Evolutionary conservation across 2,113 vertebrate genomes (phyloP).

Genomic region (Oplegnathus fasciatus): DNA sequence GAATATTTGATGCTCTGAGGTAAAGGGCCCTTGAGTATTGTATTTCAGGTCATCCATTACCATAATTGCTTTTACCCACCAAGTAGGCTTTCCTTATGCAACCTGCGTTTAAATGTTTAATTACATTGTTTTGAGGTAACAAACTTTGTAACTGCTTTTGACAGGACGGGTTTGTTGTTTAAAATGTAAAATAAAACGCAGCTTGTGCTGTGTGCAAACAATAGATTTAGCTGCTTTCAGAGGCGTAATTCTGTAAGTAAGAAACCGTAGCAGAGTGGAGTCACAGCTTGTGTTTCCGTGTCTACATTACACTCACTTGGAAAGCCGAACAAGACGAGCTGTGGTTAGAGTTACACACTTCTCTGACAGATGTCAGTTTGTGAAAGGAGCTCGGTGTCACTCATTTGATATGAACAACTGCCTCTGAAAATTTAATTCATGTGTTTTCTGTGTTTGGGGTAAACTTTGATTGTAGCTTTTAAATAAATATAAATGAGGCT

Average conservation of each 20-base stretch:
- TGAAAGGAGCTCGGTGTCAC: constrained; percentile 76
- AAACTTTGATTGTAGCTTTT: constrained; percentile 72
- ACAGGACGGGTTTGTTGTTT: constrained; percentile 62
- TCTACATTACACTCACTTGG: constrained; percentile 82
- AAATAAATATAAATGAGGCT: constrained; percentile 65
- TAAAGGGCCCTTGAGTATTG: constrained; percentile 82
- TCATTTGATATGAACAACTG: constrained; percentile 76
- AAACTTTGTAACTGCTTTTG: constrained; percentile 79
- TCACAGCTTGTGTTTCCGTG: constrained; percentile 81
- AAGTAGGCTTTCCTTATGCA: constrained; percentile 82
- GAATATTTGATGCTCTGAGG: constrained; percentile 79
- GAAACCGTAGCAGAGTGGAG: constrained; percentile 58
- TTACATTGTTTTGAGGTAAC: constrained; percentile 82
- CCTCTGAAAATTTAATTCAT: constrained; percentile 74
- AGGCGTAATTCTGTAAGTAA: constrained; percentile 72
- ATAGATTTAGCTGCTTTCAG: constrained; percentile 61
- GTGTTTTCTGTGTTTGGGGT: constrained; percentile 59
- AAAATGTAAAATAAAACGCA: constrained; percentile 74
- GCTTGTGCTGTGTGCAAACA: constrained; percentile 63
- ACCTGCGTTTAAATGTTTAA: constrained; percentile 85
- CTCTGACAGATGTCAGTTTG: constrained; percentile 80
- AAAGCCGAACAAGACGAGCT: constrained; percentile 73
- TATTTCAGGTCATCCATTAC: constrained; percentile 86
- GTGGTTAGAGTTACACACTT: constrained; percentile 84
- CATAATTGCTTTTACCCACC: constrained; percentile 86